Evolutionary conservation across 2,113 vertebrate genomes (phyloP).

Genomic region (Xyrauchen texanus): DNA sequence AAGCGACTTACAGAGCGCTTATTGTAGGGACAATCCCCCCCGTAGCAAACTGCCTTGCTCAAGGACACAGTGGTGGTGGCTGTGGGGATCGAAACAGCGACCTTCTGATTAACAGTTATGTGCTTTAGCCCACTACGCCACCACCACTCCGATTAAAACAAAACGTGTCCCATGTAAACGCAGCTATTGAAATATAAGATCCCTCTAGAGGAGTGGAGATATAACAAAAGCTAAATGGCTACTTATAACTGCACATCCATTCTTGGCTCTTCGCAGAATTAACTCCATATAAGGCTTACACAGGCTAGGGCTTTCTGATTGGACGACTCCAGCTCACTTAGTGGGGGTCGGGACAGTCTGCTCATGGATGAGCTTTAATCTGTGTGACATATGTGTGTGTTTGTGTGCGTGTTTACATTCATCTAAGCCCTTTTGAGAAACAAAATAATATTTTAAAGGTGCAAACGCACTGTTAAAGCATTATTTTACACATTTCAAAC

Average conservation of each 20-base stretch:
- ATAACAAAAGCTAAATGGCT: constrained; percentile 48
- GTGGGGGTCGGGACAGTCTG: constrained; percentile 20
- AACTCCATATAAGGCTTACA: constrained; percentile 57
- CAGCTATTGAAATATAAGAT: constrained; percentile 5
- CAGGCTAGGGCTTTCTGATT: constrained; percentile 41
- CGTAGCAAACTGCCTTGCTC: too few relatives aligned
- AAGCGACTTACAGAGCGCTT: too few relatives aligned
- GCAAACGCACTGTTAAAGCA: too few relatives aligned
- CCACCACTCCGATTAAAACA: too few relatives aligned
- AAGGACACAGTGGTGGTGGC: too few relatives aligned
- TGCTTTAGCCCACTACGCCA: too few relatives aligned
- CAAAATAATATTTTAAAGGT: too few relatives aligned
- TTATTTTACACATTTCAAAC: too few relatives aligned
- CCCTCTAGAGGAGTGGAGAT: constrained; percentile 21
- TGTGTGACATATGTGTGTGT: constrained; percentile 27
- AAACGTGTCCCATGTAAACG: too few relatives aligned
- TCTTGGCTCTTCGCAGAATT: constrained; percentile 30
- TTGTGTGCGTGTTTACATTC: background rate
- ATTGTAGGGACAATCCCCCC: too few relatives aligned
- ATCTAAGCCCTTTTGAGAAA: background rate
- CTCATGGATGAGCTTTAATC: constrained; percentile 38
- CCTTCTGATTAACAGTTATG: too few relatives aligned
- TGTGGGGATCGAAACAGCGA: too few relatives aligned
- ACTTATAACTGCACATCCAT: constrained; percentile 28
- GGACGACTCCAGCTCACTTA: constrained; percentile 36